A percentile compares a stretch with the other conserved stretches of the same genome.
phyloP scores from a whole-genome alignment of 2,113 vertebrate genomes.

The Platysteira castanea region DNA sequence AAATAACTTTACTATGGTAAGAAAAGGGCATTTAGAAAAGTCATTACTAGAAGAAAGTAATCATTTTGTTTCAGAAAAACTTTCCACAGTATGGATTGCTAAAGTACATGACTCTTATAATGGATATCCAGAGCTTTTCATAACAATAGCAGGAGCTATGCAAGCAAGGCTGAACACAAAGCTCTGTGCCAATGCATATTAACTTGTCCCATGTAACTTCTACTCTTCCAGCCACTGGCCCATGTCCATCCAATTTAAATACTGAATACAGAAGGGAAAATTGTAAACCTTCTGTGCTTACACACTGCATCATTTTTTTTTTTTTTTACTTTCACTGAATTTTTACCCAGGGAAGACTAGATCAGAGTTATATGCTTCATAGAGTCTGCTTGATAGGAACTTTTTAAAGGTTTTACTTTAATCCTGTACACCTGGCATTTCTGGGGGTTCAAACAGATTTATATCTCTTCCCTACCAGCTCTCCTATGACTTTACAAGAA shows the following conservation, averaged over 20 bases:
- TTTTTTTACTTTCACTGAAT: neutral
- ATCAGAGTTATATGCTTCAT: neutral
- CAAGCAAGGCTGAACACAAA: neutral
- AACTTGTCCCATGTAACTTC: conserved; percentile 3
- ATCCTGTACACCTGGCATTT: conserved; percentile 30
- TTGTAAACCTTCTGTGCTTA: conserved; percentile 8
- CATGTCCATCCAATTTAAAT: conserved; percentile 7
- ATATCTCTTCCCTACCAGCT: conserved; percentile 9
- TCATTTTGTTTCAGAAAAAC: neutral
- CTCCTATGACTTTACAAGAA: conserved; percentile 33
- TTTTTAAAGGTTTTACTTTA: conserved; percentile 16
- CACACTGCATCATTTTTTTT: neutral
- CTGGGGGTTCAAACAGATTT: neutral
- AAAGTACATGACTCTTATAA: neutral
- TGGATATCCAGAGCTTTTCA: neutral
- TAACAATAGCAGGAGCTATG: conserved; percentile 4
- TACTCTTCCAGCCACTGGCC: conserved; percentile 8
- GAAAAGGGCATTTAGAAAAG: neutral
- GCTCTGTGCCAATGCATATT: neutral
- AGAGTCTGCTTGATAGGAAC: neutral
- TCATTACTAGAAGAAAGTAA: neutral
- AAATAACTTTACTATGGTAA: neutral
- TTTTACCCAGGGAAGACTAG: conserved; percentile 8
- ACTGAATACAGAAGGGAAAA: conserved; percentile 15
- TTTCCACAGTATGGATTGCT: neutral